Percentiles rank a stretch among this genome's conserved stretches.
These are phyloP conservation scores for Orientallactaga bullata DNA, from an alignment of 2,113 vertebrate genomes.

Conservation along the genomic window DNA sequence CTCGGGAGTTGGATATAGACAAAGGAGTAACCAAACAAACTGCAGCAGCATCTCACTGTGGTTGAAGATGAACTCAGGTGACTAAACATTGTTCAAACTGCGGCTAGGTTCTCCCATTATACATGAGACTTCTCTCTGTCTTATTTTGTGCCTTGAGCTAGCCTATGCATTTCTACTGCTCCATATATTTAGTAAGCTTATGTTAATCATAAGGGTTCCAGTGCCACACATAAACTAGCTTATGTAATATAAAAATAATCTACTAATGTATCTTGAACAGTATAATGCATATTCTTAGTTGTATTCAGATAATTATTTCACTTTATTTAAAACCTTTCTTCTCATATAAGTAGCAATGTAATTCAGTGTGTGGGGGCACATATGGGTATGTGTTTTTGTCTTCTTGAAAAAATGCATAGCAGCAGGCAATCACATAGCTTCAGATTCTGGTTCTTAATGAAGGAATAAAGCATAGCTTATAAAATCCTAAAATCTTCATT, in stretches of 20 bases:
- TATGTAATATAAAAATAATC: neutral
- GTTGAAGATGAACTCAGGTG: neutral
- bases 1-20: neutral
- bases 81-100: neutral
- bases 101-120: too few species aligned
- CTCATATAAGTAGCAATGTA: neutral
- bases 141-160: neutral
- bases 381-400: neutral
- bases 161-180: fast-evolving
- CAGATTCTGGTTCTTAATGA: neutral
- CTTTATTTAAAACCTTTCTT: neutral
- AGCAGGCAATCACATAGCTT: neutral
- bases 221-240: neutral
- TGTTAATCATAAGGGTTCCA: fast-evolving
- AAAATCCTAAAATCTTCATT: neutral
- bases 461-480: neutral
- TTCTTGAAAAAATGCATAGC: neutral
- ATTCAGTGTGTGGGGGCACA: neutral
- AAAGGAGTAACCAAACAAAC: neutral
- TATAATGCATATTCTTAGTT: neutral
- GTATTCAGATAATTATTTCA: neutral
- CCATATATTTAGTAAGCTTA: neutral
- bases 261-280: neutral
- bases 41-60: too few species aligned
- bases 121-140: neutral